Conservation (phyloP, 2,888 invertebrate genomes). For the Xestia xanthographa region DNA sequence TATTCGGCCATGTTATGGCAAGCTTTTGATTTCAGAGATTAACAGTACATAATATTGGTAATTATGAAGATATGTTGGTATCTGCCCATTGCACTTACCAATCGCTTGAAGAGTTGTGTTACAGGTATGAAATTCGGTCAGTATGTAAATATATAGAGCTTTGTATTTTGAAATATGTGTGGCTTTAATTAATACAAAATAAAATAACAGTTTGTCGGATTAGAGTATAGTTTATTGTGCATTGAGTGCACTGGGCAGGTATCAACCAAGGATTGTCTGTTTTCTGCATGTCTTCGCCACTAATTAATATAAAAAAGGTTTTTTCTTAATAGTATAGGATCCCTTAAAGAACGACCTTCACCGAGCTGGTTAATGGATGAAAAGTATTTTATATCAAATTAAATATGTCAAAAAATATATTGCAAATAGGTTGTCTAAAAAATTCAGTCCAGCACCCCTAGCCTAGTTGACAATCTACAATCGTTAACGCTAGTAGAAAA, state of each 20-base stretch:
- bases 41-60: slow-evolving; percentile 53
- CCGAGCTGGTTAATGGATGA: no score
- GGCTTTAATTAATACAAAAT: slow-evolving; percentile 28
- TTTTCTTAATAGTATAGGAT: no score
- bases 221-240: slow-evolving; percentile 15
- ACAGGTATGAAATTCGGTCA: slow-evolving; percentile 13
- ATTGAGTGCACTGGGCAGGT: slow-evolving; percentile 34
- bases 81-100: slow-evolving; percentile 41
- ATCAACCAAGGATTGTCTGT: slow-evolving; percentile 27
- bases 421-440: no score
- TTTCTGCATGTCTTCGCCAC: slow-evolving; percentile 42
- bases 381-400: no score
- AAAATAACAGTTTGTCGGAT: slow-evolving; percentile 4
- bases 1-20: slow-evolving; percentile 19
- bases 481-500: no score
- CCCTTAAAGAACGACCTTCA: no score
- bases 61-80: slow-evolving; percentile 43
- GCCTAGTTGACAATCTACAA: no score
- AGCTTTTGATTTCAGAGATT: slow-evolving; percentile 41
- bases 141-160: slow-evolving; percentile 28
- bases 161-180: slow-evolving; percentile 38
- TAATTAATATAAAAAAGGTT: slow-evolving; percentile 9
- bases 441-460: no score
- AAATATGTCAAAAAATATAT: no score
- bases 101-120: slow-evolving; percentile 10